Base-by-base conservation (phyloP, 2,113 vertebrate genomes). In the Agapornis roseicollis region DNA sequence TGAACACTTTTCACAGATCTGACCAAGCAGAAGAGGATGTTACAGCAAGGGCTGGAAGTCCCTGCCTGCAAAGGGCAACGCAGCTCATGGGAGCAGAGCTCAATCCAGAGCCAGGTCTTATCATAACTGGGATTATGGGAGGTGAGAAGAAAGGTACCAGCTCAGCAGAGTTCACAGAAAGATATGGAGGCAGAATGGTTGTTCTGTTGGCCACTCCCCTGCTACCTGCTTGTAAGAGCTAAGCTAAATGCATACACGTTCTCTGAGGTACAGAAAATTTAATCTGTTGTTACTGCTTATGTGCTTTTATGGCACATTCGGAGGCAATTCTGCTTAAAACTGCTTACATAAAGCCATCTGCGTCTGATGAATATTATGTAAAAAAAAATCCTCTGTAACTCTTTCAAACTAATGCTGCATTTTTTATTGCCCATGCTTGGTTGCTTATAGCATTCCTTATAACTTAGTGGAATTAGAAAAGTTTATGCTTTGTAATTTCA, bases 241-340 rank as follows among this genome's bases (percentile, higher is more conserved):
- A 60, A 55, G 50, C 27, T 64, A 37, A 55, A 76, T 16, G 47
- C n/a, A 70, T 35, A 63, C 25, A 29, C 8, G 1, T 74, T 80
- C 88, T 78, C 83, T 78, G 44, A 78, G 52, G 60, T 42, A 50
- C 2, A 80, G 83, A 84, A 93, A 88, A 69, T 74, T 31, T 49
- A 66, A 93, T 84, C 69, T 91, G 69, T 80, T 96, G 60, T 89
- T 96, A 81, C 78, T 89, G 77, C 28, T 91, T 16, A 27, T 71
- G 39, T 76, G 56, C 61, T 91, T 33, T 89, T 68, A 87, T 15
- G 52, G 73, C 69, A 92, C 80, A 84, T 90, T 95, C 81, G 50
- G 77, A 85, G 64, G 69, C 35, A 84, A 87, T 93, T 93, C 52
- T 86, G 44, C 69, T 90, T 87, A 68, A 86, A 92, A 94, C 65